These are phyloP conservation scores for Neodiprion lecontei DNA, from an alignment of 1,140 invertebrate species.

Conservation along the genomic window DNA sequence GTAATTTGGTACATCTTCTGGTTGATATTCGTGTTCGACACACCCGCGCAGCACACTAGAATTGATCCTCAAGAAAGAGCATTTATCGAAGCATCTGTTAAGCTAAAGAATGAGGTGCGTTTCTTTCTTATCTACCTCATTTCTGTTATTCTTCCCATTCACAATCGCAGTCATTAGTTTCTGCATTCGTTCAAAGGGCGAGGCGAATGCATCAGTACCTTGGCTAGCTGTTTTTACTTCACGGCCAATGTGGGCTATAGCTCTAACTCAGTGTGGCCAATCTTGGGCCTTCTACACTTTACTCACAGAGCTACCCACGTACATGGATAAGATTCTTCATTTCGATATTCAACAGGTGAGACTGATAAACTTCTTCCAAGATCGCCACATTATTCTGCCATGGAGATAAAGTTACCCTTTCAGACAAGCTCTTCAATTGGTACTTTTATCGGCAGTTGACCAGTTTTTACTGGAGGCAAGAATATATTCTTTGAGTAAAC, in stretches of 20 bases:
- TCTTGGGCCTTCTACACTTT: conserved; percentile 96
- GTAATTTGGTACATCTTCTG: conserved; percentile 83
- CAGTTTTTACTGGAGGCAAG: too few species aligned
- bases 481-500: too few species aligned
- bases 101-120: conserved; percentile 49
- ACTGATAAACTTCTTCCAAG: conserved; percentile 27
- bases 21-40: conserved; percentile 76
- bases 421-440: too few species aligned
- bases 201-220: conserved; percentile 61
- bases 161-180: not conserved
- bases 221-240: conserved; percentile 84
- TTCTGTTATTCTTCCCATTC: conserved; percentile 19
- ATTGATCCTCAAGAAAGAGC: conserved; percentile 75
- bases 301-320: conserved; percentile 91
- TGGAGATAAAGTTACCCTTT: too few species aligned
- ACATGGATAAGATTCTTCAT: conserved; percentile 91
- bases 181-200: conserved; percentile 28
- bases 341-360: conserved; percentile 82
- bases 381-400: not conserved
- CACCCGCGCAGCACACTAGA: conserved; percentile 79
- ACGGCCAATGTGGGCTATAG: conserved; percentile 85
- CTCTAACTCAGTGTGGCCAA: conserved; percentile 88
- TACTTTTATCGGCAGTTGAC: too few species aligned
- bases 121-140: conserved; percentile 11
- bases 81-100: conserved; percentile 69